Evolutionary conservation across 64 coral and sea anemone species (phyloP).

Genomic region (Montipora cactus): DNA sequence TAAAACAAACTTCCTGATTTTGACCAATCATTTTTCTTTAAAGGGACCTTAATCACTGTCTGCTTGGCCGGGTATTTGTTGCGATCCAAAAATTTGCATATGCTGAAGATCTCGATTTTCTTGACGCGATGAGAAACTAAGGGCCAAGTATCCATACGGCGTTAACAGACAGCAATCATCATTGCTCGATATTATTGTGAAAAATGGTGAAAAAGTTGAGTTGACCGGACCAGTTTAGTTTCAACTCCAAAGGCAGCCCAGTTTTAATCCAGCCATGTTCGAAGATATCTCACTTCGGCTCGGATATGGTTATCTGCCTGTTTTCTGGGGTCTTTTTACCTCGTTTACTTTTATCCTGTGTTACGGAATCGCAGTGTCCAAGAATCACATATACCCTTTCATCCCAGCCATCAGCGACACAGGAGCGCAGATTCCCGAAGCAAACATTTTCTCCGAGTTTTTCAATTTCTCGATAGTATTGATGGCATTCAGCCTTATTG

Average conservation of each 20-base stretch:
- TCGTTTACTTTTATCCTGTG: conserved; percentile 85
- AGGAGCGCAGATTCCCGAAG: conserved; percentile 85
- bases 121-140: neutral
- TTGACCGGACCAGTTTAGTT: neutral
- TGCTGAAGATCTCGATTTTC: neutral
- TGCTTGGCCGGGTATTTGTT: conserved; percentile 6
- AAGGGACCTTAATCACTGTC: neutral
- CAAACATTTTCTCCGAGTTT: conserved; percentile 91
- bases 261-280: conserved; percentile 37
- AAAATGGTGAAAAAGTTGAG: neutral
- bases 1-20: neutral
- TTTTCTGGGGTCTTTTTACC: conserved; percentile 85
- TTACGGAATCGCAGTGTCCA: conserved; percentile 79
- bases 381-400: conserved; percentile 85
- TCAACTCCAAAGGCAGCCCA: neutral
- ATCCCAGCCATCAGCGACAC: conserved; percentile 94
- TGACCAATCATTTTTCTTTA: conserved; percentile 8
- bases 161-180: neutral
- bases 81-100: conserved; percentile 31
- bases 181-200: neutral
- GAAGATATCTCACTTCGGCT: conserved; percentile 60
- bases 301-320: conserved; percentile 84
- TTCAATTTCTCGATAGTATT: conserved; percentile 88
- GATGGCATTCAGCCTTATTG: conserved; percentile 72
- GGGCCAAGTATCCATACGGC: neutral